Evolutionary conservation across 2,113 vertebrate species (phyloP).

Genomic region (Phylloscopus trochilus): DNA sequence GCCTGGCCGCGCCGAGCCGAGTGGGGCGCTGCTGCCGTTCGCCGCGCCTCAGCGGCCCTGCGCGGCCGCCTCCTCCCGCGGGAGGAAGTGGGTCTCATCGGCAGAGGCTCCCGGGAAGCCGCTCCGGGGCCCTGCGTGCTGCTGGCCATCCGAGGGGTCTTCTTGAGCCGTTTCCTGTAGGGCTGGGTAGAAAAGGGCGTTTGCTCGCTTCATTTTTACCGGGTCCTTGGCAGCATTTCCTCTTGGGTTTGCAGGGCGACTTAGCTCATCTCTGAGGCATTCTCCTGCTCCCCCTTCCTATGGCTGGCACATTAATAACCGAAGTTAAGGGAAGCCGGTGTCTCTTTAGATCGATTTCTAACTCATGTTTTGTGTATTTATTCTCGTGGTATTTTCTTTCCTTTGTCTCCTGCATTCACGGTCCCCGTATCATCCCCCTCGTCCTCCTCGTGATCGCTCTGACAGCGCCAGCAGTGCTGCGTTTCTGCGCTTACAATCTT

Average conservation of each 20-base stretch:
- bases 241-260: not conserved
- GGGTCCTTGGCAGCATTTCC: not conserved
- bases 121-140: rapidly evolving
- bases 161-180: not conserved
- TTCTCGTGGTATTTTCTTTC: not conserved
- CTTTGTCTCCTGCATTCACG: not conserved
- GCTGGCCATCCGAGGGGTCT: not conserved
- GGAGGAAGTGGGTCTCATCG: not conserved
- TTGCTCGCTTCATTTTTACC: not conserved
- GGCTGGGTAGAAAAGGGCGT: not conserved
- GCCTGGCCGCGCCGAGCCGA: not conserved
- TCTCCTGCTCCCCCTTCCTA: not conserved
- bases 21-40: not conserved
- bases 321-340: not conserved
- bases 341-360: not conserved
- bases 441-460: not conserved
- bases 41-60: not conserved
- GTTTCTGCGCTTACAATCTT: not conserved
- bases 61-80: not conserved
- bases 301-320: not conserved
- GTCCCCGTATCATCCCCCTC: rapidly evolving
- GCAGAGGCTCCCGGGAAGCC: not conserved
- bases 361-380: not conserved
- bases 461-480: rapidly evolving
- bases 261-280: not conserved